Percentiles rank a stretch among this genome's conserved stretches.
These are phyloP conservation scores for Melanotaenia maccullochi DNA, from an alignment of 2,797 vertebrate species.

Conservation along the genomic window DNA sequence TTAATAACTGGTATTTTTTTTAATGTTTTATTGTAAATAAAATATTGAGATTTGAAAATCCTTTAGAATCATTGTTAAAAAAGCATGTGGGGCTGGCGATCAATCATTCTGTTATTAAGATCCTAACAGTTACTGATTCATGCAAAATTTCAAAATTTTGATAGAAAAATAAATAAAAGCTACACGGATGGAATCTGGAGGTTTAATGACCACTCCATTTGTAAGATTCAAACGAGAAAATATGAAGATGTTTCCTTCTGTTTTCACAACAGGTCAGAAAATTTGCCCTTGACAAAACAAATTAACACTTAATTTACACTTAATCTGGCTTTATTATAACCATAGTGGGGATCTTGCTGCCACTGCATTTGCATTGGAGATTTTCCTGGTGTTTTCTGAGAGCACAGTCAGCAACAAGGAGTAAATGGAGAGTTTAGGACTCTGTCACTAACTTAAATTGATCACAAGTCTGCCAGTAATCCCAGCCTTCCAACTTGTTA, in stretches of 20 bases:
- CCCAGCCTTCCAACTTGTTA: conserved; percentile 32
- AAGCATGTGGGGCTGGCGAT: not conserved
- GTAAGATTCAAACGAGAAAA: not conserved
- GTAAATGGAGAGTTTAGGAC: not conserved
- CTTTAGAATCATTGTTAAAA: not conserved
- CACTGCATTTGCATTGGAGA: conserved; percentile 2
- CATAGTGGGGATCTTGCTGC: not conserved
- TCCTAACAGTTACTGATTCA: conserved; percentile 3
- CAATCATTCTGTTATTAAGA: conserved; percentile 6
- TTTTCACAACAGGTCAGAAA: not conserved
- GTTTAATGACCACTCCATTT: not conserved
- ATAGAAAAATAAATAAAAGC: conserved; percentile 18
- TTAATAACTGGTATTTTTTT: not conserved
- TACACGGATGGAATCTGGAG: conserved; percentile 1
- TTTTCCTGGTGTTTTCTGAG: conserved; percentile 19
- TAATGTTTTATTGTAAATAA: not conserved
- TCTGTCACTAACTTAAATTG: conserved; percentile 45
- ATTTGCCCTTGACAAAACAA: not conserved
- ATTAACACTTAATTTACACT: not conserved
- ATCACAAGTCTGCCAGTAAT: conserved; percentile 42
- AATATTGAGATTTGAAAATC: not conserved
- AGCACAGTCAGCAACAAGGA: conserved; percentile 16
- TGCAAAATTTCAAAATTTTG: conserved; percentile 23
- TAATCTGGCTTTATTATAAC: not conserved
- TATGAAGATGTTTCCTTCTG: not conserved